Base-by-base conservation (phyloP, 2,888 invertebrate genomes). In the Microctonus brassicae region DNA sequence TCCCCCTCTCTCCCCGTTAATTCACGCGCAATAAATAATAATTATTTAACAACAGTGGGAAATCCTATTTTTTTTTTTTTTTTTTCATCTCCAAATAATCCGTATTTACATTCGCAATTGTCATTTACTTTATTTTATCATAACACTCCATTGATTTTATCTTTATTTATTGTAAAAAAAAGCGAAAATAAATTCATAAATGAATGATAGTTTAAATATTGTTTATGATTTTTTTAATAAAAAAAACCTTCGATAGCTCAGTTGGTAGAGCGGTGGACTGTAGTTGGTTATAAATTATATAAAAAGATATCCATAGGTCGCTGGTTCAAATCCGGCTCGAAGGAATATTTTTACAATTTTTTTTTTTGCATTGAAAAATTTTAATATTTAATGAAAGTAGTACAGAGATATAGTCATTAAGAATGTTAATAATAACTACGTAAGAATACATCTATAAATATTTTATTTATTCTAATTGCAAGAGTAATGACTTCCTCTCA, bases 251-350 rank as follows among this genome's bases (percentile, higher is more conserved):
- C 75, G 87, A 87, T 86, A 87, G 87, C 86, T 87, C 87, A 87
- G 87, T 87, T 87, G 87, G 87, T 87, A 87, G 87, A 87, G 87
- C 87, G 87, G 87, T 87, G 87, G 86, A 87, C 87, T 87, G 87
- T 87, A 77, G 77, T 77, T 73, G 76, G 68, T 42, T 47, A 33
- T n/a, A 29, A 5, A 29, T 29, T 29, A n/a, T 7, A 22, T 3
- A 11, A 29, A n/a, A n/a, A 33, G 70, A 52, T 20, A 86, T 86
- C 86, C 86, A 86, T 86, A 86, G 86, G 86, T 86, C 85, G 86
- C 86, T 86, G 86, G 86, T 86, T 86, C 86, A 85, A 86, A 84
- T 86, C 86, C 86, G 85, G 86, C 86, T 84, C 86, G 86, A 85
- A 85, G 85, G 85, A 86, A 58, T 55, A 61, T 68, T n/a, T n/a